phyloP scores from a whole-genome alignment of 1,140 invertebrate species.

The Caenorhabditis briggsae region DNA sequence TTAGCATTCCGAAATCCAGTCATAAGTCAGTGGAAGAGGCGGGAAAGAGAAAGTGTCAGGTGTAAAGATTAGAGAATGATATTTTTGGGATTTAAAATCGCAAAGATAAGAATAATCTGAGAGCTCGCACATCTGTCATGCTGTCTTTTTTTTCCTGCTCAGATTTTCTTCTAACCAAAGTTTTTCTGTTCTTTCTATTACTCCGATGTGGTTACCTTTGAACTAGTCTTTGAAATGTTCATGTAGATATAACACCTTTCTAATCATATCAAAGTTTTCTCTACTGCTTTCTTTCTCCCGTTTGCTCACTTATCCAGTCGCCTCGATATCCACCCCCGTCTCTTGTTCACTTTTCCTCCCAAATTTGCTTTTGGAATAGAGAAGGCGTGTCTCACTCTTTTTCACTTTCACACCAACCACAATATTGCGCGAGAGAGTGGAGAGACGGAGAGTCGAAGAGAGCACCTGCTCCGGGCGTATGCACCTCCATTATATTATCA shows the following conservation, averaged over 20 bases:
- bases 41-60: neutral
- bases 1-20: neutral
- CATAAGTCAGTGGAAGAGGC: slow-evolving; percentile 17
- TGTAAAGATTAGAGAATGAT: slow-evolving; percentile 41
- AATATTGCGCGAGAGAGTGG: neutral
- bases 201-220: neutral
- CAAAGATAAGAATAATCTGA: slow-evolving; percentile 39
- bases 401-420: neutral
- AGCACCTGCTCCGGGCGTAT: slow-evolving; percentile 51
- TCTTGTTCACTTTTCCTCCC: slow-evolving; percentile 23
- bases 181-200: neutral
- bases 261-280: slow-evolving; percentile 24
- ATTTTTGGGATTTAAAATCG: neutral
- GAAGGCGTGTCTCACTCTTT: slow-evolving; percentile 18
- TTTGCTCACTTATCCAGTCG: neutral
- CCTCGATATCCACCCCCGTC: neutral
- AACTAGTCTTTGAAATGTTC: slow-evolving; percentile 15
- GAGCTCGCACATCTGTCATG: neutral
- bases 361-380: neutral
- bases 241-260: neutral
- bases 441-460: slow-evolving; percentile 27
- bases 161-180: neutral
- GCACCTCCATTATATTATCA: slow-evolving; percentile 55
- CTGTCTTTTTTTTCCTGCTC: neutral
- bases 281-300: neutral